Base-by-base conservation (phyloP, 2,797 vertebrate species). In the Acropternis orthonyx region DNA sequence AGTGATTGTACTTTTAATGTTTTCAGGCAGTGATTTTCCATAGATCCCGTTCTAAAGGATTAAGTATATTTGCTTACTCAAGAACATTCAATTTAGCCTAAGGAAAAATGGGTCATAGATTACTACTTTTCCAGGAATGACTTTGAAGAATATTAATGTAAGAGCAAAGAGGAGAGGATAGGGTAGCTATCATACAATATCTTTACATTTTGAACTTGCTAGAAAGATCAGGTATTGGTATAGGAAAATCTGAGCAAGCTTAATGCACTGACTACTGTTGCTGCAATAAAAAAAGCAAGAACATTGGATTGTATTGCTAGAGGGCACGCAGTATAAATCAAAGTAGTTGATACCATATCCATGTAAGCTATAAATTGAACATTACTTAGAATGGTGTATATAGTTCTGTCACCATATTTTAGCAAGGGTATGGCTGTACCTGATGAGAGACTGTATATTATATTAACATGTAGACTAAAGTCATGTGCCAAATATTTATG, bases 291-390 rank as follows among this genome's bases (percentile, higher is more conserved):
- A 88, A 93, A 55, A 37, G 67, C 26, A 63, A 90, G 92, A 93
- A 81, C 59, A 75, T 46, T 89, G 83, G 49, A 74, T 89, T 95
- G 84, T 84, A 87, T 81, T 89, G 94, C 93, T 90, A 43, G 81
- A 96, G 86, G 92, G 81, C 71, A 95, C 83, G 77, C 44, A 92
- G 49, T 26, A 94, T 83, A 95, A 96, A 94, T 96, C 96, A 94
- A 94, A 86, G 83, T 32, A 88, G 78, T 54, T 93, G 83, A 93
- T 96, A 81, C 46, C 34, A 10, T 95, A 94, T 84, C 88, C 91
- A 82, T 95, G 95, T 93, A 96, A 93, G 63, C 86, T 79, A 93
- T 96, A 96, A 96, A 95, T 88, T 92, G 92, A 87, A 92, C 75
- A 85, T 96, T 94, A 84, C 73, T 90, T 67, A 73, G 62, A 93